A percentile compares a stretch with the other conserved stretches of the same genome.
phyloP scores from a whole-genome alignment of 92 coral and sea anemone genomes.

The Phenganax subtilis region DNA sequence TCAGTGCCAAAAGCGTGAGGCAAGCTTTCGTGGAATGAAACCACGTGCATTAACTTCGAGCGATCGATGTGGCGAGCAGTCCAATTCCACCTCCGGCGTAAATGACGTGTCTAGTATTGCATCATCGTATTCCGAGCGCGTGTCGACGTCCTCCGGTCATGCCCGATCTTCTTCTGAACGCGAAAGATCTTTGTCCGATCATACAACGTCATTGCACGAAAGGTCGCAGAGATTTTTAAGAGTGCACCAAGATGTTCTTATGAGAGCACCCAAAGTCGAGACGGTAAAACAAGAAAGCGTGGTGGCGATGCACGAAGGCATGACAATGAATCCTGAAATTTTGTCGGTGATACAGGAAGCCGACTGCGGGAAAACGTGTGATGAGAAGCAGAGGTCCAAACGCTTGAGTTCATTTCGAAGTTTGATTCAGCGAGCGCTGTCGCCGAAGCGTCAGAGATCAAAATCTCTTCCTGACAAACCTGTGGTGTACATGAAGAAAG shows the following conservation, averaged over 20 bases:
- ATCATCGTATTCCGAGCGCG: conserved; percentile 30
- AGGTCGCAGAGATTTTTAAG: too few species aligned
- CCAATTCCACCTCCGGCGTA: conserved; percentile 15
- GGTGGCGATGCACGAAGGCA: background rate
- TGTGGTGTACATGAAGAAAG: conserved; percentile 64
- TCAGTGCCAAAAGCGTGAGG: background rate
- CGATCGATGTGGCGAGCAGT: conserved; percentile 6
- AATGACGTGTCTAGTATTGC: conserved; percentile 23
- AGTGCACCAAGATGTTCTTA: background rate
- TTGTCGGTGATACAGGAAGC: background rate
- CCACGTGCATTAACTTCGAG: conserved; percentile 28
- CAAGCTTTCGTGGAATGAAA: background rate
- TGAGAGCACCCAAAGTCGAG: background rate
- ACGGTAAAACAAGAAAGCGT: background rate
- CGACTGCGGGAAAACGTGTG: conserved; percentile 13
- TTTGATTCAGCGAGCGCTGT: conserved; percentile 14
- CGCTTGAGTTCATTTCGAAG: conserved; percentile 19
- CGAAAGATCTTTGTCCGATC: conserved; percentile 9
- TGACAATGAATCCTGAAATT: background rate
- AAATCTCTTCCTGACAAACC: conserved; percentile 58
- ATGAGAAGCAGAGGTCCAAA: background rate
- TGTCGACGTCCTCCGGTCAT: conserved; percentile 4
- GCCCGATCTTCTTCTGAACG: conserved; percentile 6
- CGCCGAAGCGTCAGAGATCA: conserved; percentile 35
- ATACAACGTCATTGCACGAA: background rate